Percentiles rank a stretch among this genome's conserved stretches.
These are phyloP conservation scores for Corythaeola cristata DNA, from an alignment of 2,113 vertebrate species.

Conservation along the genomic window DNA sequence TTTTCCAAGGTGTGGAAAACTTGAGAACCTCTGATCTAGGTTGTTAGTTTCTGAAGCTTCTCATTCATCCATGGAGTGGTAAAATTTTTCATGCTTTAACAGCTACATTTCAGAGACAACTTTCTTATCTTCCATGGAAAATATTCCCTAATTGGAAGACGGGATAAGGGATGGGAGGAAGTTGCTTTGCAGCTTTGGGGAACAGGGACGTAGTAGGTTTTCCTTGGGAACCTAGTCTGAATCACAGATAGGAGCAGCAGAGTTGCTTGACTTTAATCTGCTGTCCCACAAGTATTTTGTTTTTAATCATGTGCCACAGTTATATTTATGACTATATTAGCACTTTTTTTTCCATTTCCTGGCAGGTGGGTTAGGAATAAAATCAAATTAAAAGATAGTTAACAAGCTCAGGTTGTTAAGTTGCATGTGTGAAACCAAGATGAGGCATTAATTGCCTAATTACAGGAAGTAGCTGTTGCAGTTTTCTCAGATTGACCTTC, in stretches of 20 bases:
- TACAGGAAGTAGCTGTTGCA: conserved; percentile 10
- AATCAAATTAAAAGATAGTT: not conserved
- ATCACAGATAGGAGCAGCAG: not conserved
- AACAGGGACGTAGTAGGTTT: not conserved
- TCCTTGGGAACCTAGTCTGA: not conserved
- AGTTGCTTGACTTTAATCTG: not conserved
- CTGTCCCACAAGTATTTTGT: conserved; percentile 15
- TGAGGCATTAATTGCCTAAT: conserved; percentile 29
- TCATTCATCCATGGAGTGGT: conserved; percentile 70
- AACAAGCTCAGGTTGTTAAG: not conserved
- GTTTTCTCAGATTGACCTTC: conserved; percentile 25
- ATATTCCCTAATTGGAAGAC: not conserved
- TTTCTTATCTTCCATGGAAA: conserved; percentile 29
- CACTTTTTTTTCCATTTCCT: not conserved
- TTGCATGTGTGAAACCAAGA: conserved; percentile 42
- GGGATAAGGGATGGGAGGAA: conserved; percentile 35
- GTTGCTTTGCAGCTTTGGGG: conserved; percentile 60
- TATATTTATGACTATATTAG: not conserved
- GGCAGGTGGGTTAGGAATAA: conserved; percentile 31
- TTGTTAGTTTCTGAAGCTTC: conserved; percentile 66
- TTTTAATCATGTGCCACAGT: not conserved
- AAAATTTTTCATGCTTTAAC: conserved; percentile 64
- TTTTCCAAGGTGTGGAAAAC: not conserved
- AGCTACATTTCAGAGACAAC: conserved; percentile 52
- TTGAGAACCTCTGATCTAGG: conserved; percentile 65